These are phyloP conservation scores for Homalodisca vitripennis DNA, from an alignment of 1,140 invertebrate genomes.

Conservation along the genomic window DNA sequence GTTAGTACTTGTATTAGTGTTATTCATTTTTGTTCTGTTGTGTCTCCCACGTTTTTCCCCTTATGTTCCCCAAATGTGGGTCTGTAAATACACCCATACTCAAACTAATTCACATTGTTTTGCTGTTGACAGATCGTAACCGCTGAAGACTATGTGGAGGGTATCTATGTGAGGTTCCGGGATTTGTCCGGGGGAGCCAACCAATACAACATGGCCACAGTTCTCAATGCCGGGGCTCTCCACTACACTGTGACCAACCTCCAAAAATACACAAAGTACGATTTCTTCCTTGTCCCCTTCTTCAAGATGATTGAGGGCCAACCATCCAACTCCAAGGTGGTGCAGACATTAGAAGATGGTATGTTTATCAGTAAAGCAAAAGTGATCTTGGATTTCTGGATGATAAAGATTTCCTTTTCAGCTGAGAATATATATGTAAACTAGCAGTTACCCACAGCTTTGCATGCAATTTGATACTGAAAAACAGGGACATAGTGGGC, in stretches of 20 bases:
- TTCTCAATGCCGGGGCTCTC: conserved; percentile 61
- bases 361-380: too few species aligned
- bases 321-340: conserved; percentile 70
- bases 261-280: conserved; percentile 80
- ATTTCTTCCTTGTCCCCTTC: conserved; percentile 83
- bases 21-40: too few species aligned
- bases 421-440: too few species aligned
- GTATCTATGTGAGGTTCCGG: conserved; percentile 91
- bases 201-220: conserved; percentile 67
- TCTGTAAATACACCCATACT: too few species aligned
- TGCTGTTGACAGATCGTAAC: conserved; percentile 50
- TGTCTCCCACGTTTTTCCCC: too few species aligned
- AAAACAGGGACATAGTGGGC: too few species aligned
- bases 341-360: conserved; percentile 68
- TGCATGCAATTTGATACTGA: too few species aligned
- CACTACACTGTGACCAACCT: conserved; percentile 68
- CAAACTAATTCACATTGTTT: neutral
- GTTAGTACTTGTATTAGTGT: too few species aligned
- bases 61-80: too few species aligned
- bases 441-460: too few species aligned
- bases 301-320: conserved; percentile 78
- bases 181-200: conserved; percentile 62
- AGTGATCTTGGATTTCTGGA: too few species aligned
- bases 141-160: conserved; percentile 67
- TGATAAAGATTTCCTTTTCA: too few species aligned